These are phyloP conservation scores for Microcebus tavaratra DNA, from an alignment of 2,113 vertebrate genomes.

Conservation along the genomic window DNA sequence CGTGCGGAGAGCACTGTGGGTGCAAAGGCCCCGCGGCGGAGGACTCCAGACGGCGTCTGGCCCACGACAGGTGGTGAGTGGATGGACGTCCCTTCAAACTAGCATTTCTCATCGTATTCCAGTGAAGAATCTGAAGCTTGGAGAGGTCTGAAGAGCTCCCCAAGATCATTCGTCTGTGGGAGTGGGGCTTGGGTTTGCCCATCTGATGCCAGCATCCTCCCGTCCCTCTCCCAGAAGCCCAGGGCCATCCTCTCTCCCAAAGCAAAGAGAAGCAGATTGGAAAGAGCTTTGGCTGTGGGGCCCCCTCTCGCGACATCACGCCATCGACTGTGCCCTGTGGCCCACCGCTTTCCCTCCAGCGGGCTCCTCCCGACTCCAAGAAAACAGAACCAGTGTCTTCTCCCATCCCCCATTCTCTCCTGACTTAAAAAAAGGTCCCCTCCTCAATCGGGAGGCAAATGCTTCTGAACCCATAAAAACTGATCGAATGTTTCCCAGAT, in stretches of 20 bases:
- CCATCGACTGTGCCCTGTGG: rapidly evolving
- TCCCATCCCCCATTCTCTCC: neutral
- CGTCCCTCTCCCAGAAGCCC: rapidly evolving
- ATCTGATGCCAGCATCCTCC: no score
- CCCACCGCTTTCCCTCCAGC: neutral
- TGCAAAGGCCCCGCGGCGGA: neutral
- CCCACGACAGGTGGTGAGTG: neutral
- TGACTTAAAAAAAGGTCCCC: neutral
- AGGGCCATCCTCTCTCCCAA: neutral
- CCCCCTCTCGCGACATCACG: neutral
- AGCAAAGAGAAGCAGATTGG: neutral
- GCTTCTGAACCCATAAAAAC: neutral
- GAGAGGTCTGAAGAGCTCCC: neutral
- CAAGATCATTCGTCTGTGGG: neutral
- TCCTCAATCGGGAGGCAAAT: neutral
- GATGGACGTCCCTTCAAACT: neutral
- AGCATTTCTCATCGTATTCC: neutral
- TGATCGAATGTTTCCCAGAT: neutral
- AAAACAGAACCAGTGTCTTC: neutral
- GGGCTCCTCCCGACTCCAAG: neutral
- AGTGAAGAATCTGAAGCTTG: neutral
- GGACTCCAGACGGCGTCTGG: rapidly evolving
- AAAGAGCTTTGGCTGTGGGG: neutral
- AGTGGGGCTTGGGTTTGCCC: neutral
- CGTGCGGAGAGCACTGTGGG: rapidly evolving